Evolutionary conservation across 1,140 invertebrate species (phyloP).

Genomic region (Drosophila fuyamai): DNA sequence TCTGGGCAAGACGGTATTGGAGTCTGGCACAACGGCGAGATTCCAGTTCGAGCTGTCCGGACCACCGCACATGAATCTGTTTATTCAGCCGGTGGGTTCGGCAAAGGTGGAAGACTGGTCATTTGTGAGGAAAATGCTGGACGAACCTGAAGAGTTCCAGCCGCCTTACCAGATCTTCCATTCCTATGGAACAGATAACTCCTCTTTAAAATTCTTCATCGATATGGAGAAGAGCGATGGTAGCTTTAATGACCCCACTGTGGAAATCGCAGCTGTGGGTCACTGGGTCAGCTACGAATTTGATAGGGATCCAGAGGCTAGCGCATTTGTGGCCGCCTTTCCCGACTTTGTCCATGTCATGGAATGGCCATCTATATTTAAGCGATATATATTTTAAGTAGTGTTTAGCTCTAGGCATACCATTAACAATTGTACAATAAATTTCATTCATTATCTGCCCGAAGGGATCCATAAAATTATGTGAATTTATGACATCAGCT

Average conservation of each 20-base stretch:
- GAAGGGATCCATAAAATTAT: background rate
- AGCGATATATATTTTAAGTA: slow-evolving; percentile 39
- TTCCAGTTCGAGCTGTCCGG: slow-evolving; percentile 85
- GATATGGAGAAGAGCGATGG: slow-evolving; percentile 85
- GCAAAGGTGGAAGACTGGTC: slow-evolving; percentile 88
- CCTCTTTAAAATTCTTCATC: slow-evolving; percentile 87
- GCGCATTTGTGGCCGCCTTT: slow-evolving; percentile 26
- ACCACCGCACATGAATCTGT: slow-evolving; percentile 90
- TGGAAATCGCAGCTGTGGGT: slow-evolving; percentile 39
- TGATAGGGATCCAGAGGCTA: slow-evolving; percentile 26
- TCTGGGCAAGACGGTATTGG: slow-evolving; percentile 47
- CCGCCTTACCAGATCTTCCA: slow-evolving; percentile 89
- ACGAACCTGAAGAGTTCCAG: slow-evolving; percentile 85
- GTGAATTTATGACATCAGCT: background rate
- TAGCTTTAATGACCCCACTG: slow-evolving; percentile 41
- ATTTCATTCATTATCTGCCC: slow-evolving; percentile 5
- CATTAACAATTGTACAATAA: slow-evolving; percentile 11
- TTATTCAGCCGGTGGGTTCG: slow-evolving; percentile 87
- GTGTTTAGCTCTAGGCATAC: background rate
- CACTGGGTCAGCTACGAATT: slow-evolving; percentile 43
- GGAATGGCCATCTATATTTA: slow-evolving; percentile 54
- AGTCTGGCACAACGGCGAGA: slow-evolving; percentile 22
- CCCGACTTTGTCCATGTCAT: slow-evolving; percentile 42
- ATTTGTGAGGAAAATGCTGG: slow-evolving; percentile 85
- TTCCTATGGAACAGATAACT: slow-evolving; percentile 86